Conservation (phyloP, 23 tunicate species). For the Oikopleura albicans region DNA sequence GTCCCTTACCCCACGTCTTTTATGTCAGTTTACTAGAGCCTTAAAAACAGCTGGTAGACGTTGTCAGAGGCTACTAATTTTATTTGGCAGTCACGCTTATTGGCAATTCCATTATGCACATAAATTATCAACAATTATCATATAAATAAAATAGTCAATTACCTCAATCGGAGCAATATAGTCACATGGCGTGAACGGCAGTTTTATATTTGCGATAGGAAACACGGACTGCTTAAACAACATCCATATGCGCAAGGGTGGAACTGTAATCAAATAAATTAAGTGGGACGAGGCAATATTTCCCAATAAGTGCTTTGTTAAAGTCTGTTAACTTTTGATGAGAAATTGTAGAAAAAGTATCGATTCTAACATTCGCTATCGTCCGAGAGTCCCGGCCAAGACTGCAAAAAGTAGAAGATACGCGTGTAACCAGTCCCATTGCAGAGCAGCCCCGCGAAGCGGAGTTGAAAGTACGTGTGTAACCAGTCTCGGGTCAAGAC, state of each 20-base stretch:
- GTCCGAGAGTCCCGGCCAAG: too few species aligned
- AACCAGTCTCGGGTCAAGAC: too few species aligned
- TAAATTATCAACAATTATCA: not conserved
- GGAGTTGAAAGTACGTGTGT: too few species aligned
- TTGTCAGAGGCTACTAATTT: too few species aligned
- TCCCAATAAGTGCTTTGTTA: slow-evolving; percentile 4
- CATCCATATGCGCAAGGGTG: not conserved
- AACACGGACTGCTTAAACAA: not conserved
- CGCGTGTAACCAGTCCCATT: too few species aligned
- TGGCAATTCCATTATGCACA: not conserved
- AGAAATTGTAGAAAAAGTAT: too few species aligned
- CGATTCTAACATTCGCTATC: too few species aligned
- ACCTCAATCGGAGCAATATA: slow-evolving; percentile 13
- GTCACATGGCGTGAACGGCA: not conserved
- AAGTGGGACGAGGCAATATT: not conserved
- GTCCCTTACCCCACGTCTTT: too few species aligned
- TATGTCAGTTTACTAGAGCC: not conserved
- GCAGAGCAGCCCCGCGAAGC: too few species aligned
- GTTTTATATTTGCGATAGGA: not conserved
- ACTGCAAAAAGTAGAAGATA: too few species aligned
- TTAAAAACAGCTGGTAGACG: too few species aligned
- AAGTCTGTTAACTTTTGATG: not conserved
- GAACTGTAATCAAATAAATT: not conserved
- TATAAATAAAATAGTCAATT: not conserved
- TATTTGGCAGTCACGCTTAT: too few species aligned